Base-by-base conservation (phyloP, 2,888 invertebrate genomes). In the Petrolisthes manimaculis region DNA sequence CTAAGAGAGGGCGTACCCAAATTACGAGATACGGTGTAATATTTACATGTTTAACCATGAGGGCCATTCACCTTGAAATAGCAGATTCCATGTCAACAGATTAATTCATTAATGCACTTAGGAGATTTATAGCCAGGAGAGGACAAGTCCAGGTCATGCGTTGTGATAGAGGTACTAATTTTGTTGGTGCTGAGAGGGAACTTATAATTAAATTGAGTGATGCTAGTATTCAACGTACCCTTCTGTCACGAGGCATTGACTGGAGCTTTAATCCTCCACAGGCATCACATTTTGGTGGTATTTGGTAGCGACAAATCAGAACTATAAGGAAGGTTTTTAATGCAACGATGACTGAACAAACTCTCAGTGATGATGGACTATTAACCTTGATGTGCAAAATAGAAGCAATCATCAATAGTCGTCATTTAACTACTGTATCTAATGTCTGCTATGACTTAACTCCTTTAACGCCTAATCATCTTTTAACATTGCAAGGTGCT, bases 201-300 rank as follows among this genome's bases (percentile, higher is more conserved):
- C 8, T 74, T 14, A 4, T 56, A 78, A 77, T 9, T 24, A 53
- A 80, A 4, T 80, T 1, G 80, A 55, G 55, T 80, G 18, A n/a
- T 6, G 8, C 5, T 55, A 54, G n/a, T 80, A 80, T 80, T 55
- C 77, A 80, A 4, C 6, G 1, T 9, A 56, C 5, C 18, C 55
- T 80, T 4, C 6, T 80, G 55, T 56, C 51, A 9, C 37, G 18
- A 51, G 14, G 21, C n/a, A 84, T 18, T 75, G 61, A 69, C 9
- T 71, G 55, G 86, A 82, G 8, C 18, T 88, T 78, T 61, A 83
- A 78, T 55, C 84, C 84, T 12, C 84, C 69, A 5, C 67, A 75
- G 61, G 83, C 82, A n/a, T 67, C 83, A 3, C 84, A 83, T 54
- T 84, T 84, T 54, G 84, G 88, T n/a, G 88, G 88, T n/a, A 78